Evolutionary conservation across 2,888 invertebrate genomes (phyloP).

Genomic region (Nudaria mundana): DNA sequence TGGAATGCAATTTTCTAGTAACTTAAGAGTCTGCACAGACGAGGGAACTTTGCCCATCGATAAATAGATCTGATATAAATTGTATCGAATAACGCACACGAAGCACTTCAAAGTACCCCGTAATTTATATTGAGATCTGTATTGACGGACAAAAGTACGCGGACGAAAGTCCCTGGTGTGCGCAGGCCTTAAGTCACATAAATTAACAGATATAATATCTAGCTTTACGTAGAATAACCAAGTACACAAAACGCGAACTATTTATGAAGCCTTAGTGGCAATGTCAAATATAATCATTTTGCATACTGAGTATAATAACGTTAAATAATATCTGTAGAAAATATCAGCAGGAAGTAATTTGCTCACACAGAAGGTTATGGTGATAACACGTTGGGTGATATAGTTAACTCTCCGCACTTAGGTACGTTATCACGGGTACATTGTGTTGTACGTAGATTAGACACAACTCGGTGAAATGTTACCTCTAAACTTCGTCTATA

Average conservation of each 20-base stretch:
- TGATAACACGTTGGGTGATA: constrained; percentile 58
- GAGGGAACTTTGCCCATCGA: too few relatives aligned
- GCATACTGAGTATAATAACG: constrained; percentile 10
- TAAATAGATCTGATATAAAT: too few relatives aligned
- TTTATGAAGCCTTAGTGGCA: constrained; percentile 11
- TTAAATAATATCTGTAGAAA: constrained; percentile 40
- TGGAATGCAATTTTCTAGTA: too few relatives aligned
- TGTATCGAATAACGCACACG: too few relatives aligned
- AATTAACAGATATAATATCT: background rate
- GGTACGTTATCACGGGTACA: constrained; percentile 12
- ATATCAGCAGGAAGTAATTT: constrained; percentile 75
- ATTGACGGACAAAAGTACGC: too few relatives aligned
- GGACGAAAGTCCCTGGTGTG: too few relatives aligned
- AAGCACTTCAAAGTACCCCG: too few relatives aligned
- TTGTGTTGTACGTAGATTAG: constrained; percentile 5
- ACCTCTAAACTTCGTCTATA: too few relatives aligned
- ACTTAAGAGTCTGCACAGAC: too few relatives aligned
- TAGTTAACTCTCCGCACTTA: constrained; percentile 19
- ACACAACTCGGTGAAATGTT: constrained; percentile 1
- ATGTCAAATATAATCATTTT: constrained; percentile 11
- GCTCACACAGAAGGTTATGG: constrained; percentile 68
- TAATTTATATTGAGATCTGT: too few relatives aligned
- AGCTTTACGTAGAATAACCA: background rate
- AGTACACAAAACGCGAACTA: background rate
- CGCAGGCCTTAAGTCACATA: background rate